Base-by-base conservation (phyloP, 2,888 invertebrate species). In the Aspidiotus destructor region DNA sequence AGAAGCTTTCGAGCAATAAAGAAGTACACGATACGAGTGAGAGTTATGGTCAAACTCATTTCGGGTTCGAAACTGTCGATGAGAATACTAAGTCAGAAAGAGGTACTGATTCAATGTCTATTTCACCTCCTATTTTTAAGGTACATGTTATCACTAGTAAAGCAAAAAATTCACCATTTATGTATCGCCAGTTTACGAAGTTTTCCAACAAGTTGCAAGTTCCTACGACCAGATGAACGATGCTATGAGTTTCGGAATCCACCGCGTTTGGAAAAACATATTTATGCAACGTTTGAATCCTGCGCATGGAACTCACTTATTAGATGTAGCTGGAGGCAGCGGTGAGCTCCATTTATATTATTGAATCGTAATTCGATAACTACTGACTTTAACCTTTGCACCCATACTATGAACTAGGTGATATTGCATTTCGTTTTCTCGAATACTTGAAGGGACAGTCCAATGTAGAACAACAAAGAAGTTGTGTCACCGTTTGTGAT, bases 321-420 rank as follows among this genome's bases (percentile, higher is more conserved):
- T 99, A 15, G 99, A 99, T 79, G 92, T 96, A 75, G 98, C 98
- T 60, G 98, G 99, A n/a, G 99, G 99, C 41, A 99, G 95, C 73
- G 93, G 89, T 87, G 75, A 74, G 28, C 28, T 28, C 28, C 11
- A 0, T 6, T 8, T 41, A 16, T 15, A 15, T 15, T 41, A 6
- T 61, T 44, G 15, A 42, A 28, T 5, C 28, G 28, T 28, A 28
- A 28, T 28, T 28, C 28, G 28, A 28, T 3, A 28, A 28, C 1
- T 28, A 28, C 28, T 28, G 28, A 28, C 28, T 1, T 28, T 5
- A 5, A 3, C 28, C 5, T 28, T 5, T 28, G 28, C 5, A 28
- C 5, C 28, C 28, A 28, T 28, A 5, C 5, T 28, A 28, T 28
- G 28, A 28, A 28, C 28, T 8, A 83, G 93, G 97, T 67, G 97